Base-by-base conservation (phyloP, 2,113 vertebrate species). In the Dipodomys ordii region DNA sequence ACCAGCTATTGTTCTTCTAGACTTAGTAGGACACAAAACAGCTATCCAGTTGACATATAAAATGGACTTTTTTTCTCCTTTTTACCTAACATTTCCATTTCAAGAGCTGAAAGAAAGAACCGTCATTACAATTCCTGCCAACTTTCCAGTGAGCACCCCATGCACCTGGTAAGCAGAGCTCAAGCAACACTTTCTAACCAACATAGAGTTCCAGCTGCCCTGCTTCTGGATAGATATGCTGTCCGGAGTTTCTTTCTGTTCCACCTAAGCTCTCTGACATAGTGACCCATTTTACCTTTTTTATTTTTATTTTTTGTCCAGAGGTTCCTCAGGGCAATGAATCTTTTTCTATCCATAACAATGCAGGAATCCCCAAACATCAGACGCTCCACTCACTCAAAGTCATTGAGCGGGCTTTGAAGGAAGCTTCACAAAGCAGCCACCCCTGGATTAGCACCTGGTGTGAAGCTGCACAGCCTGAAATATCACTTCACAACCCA, bases 361-460 rank as follows among this genome's bases (percentile, higher is more conserved):
- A 88, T 49, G 35, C 44, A 88, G 90, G 94, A 20, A 86, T 80
- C 76, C 93, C 69, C 69, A 92, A 93, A 94, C 74, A 90, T 57
- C 90, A 94, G 78, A 92, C 1, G 27, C 60, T 64, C 78, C 80
- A 85, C 74, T 95, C 39, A 60, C 80, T 94, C 92, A 92, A 84
- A 93, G 92, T 91, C 85, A 84, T 93, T 79, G 49, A 93, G 77
- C 65, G n/a, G 44, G 83, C 94, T 96, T 95, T 96, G 87, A 94
- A 93, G 64, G 87, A 94, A 83, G 87, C 53, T 79, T 90, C 87
- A 53, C 92, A 97, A 88, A 94, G 74, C 71, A 30, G 88, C 83
- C 94, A 95, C 69, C 71, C 74, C 10, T 32, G 30, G 87, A 65
- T 92, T 94, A 95, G 83, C 92, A 94, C 94, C 74, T 88, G 94